phyloP scores from a whole-genome alignment of 2,113 vertebrate species.

The Pluvianellus socialis region DNA sequence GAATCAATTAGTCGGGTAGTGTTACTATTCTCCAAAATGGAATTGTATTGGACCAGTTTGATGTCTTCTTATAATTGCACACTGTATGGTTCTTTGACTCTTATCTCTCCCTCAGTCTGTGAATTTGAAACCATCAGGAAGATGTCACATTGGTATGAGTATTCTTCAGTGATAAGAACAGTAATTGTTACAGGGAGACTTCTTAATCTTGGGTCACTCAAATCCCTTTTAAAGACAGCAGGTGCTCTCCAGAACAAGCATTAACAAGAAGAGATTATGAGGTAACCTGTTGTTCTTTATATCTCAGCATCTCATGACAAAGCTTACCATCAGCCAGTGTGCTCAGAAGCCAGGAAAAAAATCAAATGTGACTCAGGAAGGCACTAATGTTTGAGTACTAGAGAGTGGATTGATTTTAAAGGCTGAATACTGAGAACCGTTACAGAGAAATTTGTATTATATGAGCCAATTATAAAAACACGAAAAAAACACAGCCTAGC shows the following conservation, averaged over 20 bases:
- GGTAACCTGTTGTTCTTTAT: constrained; percentile 56
- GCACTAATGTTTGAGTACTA: neutral
- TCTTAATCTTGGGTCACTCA: constrained; percentile 63
- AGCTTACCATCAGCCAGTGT: neutral
- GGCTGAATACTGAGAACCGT: neutral
- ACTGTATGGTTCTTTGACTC: constrained; percentile 45
- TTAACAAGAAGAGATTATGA: constrained; percentile 52
- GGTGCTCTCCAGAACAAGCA: constrained; percentile 53
- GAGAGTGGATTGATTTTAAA: neutral
- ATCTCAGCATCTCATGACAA: constrained; percentile 1
- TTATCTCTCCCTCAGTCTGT: constrained; percentile 55
- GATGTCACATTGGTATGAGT: constrained; percentile 63
- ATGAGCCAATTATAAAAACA: neutral
- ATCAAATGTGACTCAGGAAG: neutral
- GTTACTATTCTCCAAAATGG: constrained; percentile 49
- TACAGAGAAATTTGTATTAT: neutral
- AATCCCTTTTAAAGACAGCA: constrained; percentile 67
- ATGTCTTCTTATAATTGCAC: constrained; percentile 49
- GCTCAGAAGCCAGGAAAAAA: neutral
- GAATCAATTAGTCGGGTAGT: constrained; percentile 31
- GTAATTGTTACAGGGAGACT: constrained; percentile 61
- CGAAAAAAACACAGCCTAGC: neutral
- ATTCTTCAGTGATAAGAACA: constrained; percentile 68
- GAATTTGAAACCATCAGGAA: constrained; percentile 70
- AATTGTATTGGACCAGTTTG: constrained; percentile 25